Percentiles rank a stretch among this genome's conserved stretches.
These are phyloP conservation scores for Python bivittatus DNA, from an alignment of 2,113 vertebrate genomes.

Conservation along the genomic window DNA sequence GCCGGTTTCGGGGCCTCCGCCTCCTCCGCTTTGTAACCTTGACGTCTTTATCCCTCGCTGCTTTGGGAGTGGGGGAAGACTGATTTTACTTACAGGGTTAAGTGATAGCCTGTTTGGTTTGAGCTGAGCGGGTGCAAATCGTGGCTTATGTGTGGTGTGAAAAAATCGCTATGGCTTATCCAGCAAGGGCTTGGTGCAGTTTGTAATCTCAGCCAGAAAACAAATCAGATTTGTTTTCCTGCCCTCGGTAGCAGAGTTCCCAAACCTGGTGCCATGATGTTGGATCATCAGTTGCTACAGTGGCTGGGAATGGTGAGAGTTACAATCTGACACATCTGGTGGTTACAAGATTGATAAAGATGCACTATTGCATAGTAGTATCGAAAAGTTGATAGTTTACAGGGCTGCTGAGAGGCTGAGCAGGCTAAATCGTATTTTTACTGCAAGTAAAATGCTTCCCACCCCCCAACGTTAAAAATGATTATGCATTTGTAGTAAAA, in stretches of 20 bases:
- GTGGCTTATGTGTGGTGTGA: background rate
- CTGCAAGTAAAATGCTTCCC: background rate
- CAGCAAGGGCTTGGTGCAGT: background rate
- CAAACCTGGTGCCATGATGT: background rate
- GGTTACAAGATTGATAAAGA: background rate
- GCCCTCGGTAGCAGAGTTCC: background rate
- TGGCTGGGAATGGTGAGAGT: background rate
- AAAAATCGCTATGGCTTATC: background rate
- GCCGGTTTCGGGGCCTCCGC: background rate
- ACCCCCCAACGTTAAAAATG: background rate
- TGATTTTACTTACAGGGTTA: background rate
- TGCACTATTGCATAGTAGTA: background rate
- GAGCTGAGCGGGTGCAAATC: background rate
- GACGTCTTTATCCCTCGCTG: background rate
- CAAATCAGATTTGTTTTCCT: background rate
- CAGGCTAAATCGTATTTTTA: background rate
- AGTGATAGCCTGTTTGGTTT: background rate
- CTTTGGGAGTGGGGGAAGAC: background rate
- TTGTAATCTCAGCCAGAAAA: background rate
- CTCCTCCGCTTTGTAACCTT: background rate
- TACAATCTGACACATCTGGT: background rate
- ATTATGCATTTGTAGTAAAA: background rate
- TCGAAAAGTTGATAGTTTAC: background rate
- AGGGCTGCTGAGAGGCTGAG: background rate
- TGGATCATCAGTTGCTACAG: background rate